A percentile compares a stretch with the other conserved stretches of the same genome.
phyloP scores from a whole-genome alignment of 2,113 vertebrate species.

The Odocoileus hemionus region DNA sequence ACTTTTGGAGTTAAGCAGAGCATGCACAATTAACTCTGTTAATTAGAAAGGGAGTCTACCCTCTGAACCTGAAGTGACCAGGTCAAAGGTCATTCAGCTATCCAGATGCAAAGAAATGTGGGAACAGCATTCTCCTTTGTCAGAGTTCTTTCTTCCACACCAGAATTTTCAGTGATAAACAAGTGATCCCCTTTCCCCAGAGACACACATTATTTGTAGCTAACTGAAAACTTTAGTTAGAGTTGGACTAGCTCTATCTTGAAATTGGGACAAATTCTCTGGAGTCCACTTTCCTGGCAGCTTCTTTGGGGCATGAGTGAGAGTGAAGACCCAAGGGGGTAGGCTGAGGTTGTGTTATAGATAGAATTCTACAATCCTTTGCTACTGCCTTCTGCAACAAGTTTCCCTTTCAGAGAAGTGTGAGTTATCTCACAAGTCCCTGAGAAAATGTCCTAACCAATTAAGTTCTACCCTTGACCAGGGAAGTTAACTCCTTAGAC shows the following conservation, averaged over 20 bases:
- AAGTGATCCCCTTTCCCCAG: neutral
- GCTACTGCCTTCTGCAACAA: neutral
- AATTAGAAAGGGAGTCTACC: neutral
- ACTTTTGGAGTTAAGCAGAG: neutral
- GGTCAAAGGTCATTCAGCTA: neutral
- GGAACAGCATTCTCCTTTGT: neutral
- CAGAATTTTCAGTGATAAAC: neutral
- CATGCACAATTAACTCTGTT: neutral
- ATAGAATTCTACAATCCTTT: neutral
- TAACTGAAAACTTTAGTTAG: neutral
- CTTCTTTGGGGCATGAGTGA: neutral
- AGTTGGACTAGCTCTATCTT: neutral
- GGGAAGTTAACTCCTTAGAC: neutral
- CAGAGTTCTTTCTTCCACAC: neutral
- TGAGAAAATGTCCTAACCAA: neutral
- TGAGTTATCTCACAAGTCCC: neutral
- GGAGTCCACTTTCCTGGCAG: neutral
- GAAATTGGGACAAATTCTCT: neutral
- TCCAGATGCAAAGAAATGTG: constrained; percentile 9
- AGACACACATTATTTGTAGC: constrained; percentile 5
- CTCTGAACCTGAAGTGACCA: neutral
- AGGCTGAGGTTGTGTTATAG: neutral
- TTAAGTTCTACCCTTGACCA: neutral
- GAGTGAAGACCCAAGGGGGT: neutral
- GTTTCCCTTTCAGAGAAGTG: neutral